Conservation (phyloP, 2,888 invertebrate genomes). For the Pseudococcus jackbeardsleyi region DNA sequence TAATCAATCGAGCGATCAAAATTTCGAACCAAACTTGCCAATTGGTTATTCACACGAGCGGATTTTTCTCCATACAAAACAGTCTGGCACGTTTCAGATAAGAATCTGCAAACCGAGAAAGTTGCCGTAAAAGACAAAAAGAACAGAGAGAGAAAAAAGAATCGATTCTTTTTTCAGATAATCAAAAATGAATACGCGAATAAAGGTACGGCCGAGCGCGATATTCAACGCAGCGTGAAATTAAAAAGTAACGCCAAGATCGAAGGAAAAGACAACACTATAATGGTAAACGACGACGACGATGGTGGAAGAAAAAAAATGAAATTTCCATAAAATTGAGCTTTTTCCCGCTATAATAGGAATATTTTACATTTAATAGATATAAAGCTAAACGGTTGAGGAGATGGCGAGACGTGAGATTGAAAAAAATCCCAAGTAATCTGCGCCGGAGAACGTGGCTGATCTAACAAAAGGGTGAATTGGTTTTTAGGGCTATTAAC, state of each 20-base stretch:
- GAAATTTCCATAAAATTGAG: slow-evolving; percentile 52
- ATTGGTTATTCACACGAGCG: not conserved
- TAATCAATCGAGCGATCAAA: not conserved
- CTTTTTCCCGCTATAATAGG: slow-evolving; percentile 50
- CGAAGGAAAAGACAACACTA: slow-evolving; percentile 50
- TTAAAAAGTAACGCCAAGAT: slow-evolving; percentile 56
- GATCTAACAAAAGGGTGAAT: slow-evolving; percentile 5
- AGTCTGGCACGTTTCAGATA: not conserved
- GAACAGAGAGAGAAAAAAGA: slow-evolving; percentile 23
- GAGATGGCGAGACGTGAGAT: slow-evolving; percentile 37
- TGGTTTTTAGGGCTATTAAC: slow-evolving; percentile 27
- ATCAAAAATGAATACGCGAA: slow-evolving; percentile 41
- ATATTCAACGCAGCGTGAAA: slow-evolving; percentile 59
- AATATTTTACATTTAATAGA: slow-evolving; percentile 57
- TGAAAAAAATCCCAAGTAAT: slow-evolving; percentile 15
- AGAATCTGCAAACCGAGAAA: not conserved
- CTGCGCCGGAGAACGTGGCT: slow-evolving; percentile 12
- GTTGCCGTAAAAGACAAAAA: not conserved
- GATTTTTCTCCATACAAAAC: not conserved
- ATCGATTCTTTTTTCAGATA: slow-evolving; percentile 25
- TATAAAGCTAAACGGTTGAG: slow-evolving; percentile 38
- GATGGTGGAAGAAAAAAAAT: slow-evolving; percentile 38
- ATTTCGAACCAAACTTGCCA: not conserved
- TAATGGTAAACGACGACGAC: slow-evolving; percentile 27
- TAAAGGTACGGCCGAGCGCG: slow-evolving; percentile 32